Percentiles rank a stretch among this genome's conserved stretches.
Conservation (phyloP, 1,140 invertebrate genomes). For the Oncopodura yosiiana region DNA sequence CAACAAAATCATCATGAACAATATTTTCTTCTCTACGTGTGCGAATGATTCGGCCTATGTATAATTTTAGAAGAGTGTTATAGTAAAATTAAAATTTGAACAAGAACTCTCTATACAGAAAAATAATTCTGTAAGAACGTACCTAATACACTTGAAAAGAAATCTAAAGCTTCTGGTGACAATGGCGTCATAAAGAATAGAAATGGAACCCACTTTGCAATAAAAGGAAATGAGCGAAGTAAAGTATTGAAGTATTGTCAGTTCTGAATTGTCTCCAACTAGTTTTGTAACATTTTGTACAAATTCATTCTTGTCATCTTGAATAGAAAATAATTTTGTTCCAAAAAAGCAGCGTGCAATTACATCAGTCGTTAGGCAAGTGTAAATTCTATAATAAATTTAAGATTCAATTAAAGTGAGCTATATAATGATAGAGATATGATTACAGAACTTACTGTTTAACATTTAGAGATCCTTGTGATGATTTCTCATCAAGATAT, state of each 20-base stretch:
- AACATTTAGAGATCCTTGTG: background rate
- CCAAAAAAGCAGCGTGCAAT: constrained; percentile 23
- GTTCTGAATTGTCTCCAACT: background rate
- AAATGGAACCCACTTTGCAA: constrained; percentile 5
- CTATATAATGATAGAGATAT: background rate
- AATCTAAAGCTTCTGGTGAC: background rate
- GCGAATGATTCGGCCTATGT: background rate
- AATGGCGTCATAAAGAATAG: background rate
- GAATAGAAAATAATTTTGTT: constrained; percentile 8
- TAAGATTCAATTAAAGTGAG: background rate
- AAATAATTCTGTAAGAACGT: background rate
- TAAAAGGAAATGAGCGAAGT: background rate
- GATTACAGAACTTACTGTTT: constrained; percentile 8
- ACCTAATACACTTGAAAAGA: background rate
- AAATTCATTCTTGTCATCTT: constrained; percentile 10
- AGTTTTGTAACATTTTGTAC: background rate
- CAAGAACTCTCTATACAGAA: background rate
- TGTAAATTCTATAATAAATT: constrained; percentile 10
- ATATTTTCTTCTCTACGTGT: background rate
- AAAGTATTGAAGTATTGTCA: background rate
- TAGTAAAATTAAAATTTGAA: background rate
- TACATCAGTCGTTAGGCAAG: constrained; percentile 15
- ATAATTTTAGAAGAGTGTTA: background rate
- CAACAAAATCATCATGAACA: constrained; percentile 11
- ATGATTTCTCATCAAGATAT: background rate